phyloP scores from a whole-genome alignment of 2,888 invertebrate species.

The Iphiclides podalirius region DNA sequence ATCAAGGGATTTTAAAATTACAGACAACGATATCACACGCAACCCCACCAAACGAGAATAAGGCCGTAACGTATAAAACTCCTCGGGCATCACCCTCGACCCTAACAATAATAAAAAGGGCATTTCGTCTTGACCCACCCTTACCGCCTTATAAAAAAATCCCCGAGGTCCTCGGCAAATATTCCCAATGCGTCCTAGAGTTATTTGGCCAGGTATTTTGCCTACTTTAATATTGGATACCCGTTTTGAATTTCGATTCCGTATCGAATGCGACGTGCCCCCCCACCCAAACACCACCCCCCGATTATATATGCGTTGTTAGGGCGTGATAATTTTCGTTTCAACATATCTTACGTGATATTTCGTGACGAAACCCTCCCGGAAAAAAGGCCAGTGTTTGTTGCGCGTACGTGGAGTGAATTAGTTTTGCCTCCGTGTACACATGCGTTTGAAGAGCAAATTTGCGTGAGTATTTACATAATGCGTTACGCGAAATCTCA shows the following conservation, averaged over 20 bases:
- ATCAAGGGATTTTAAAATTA: too few relatives aligned
- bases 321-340: constrained; percentile 18
- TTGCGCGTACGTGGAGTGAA: constrained; percentile 10
- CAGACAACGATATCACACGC: too few relatives aligned
- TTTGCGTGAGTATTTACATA: constrained; percentile 8
- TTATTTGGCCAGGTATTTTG: constrained; percentile 46
- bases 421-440: constrained; percentile 1
- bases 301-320: constrained; percentile 25
- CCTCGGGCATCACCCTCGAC: constrained; percentile 5
- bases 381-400: constrained; percentile 1
- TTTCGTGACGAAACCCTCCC: constrained; percentile 2
- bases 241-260: constrained; percentile 46
- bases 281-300: constrained; percentile 1
- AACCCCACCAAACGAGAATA: background rate
- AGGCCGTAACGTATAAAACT: constrained; percentile 9
- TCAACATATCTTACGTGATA: constrained; percentile 14
- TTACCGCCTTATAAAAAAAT: constrained; percentile 1
- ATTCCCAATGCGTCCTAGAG: constrained; percentile 41
- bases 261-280: constrained; percentile 37
- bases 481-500: constrained; percentile 3
- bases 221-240: constrained; percentile 42
- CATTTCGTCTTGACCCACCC: constrained; percentile 22
- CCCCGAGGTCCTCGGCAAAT: constrained; percentile 31
- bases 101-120: constrained; percentile 23
- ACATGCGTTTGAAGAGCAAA: background rate